These are phyloP conservation scores for Drosophila saltans DNA, from an alignment of 1,140 invertebrate genomes.

Conservation along the genomic window DNA sequence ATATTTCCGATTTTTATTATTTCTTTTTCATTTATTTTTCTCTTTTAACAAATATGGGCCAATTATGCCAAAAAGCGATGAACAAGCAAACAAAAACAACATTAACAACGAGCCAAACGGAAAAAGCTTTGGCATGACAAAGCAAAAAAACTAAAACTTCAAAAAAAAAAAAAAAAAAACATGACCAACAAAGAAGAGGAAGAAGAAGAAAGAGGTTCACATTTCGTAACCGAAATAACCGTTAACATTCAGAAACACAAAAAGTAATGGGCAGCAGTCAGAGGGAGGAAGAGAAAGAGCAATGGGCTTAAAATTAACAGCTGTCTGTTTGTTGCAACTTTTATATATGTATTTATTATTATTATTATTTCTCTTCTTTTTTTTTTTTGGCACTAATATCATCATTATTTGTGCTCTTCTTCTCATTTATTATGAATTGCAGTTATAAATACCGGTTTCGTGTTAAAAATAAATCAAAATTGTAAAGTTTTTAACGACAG, in stretches of 20 bases:
- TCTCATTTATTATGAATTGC: constrained; percentile 39
- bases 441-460: constrained; percentile 78
- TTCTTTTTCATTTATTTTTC: constrained; percentile 31
- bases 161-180: constrained; percentile 4
- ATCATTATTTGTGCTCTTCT: constrained; percentile 43
- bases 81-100: constrained; percentile 39
- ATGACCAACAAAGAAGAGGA: constrained; percentile 49
- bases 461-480: constrained; percentile 50
- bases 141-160: constrained; percentile 53
- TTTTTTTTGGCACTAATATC: constrained; percentile 73
- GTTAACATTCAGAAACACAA: constrained; percentile 66
- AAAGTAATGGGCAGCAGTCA: constrained; percentile 7
- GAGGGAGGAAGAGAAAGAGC: not conserved
- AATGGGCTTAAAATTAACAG: constrained; percentile 55
- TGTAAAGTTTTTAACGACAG: not conserved
- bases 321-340: constrained; percentile 49
- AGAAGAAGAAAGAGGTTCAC: constrained; percentile 41
- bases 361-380: not conserved
- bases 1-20: constrained; percentile 62
- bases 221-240: constrained; percentile 77
- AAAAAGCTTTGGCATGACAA: constrained; percentile 56
- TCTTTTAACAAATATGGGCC: constrained; percentile 76
- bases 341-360: constrained; percentile 40
- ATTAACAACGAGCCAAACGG: constrained; percentile 22
- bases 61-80: constrained; percentile 66